phyloP scores from a whole-genome alignment of 2,113 vertebrate species.

The Fregata magnificens region DNA sequence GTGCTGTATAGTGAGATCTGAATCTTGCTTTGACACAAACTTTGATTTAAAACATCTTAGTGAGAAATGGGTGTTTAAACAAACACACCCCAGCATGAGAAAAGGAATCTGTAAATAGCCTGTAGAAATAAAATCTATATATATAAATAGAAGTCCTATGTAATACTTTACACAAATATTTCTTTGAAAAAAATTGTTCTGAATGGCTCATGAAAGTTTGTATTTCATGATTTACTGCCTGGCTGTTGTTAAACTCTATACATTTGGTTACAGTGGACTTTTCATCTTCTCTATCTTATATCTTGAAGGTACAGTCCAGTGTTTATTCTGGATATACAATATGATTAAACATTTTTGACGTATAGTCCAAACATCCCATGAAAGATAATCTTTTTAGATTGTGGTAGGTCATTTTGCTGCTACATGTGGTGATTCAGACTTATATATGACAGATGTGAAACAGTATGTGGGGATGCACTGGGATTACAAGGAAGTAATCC shows the following conservation, averaged over 20 bases:
- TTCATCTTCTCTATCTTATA: background rate
- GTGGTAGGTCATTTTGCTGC: background rate
- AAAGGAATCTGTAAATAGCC: background rate
- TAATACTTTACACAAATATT: background rate
- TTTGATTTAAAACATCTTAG: slow-evolving; percentile 5
- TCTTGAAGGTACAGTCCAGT: background rate
- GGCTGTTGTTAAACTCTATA: background rate
- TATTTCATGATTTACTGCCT: background rate
- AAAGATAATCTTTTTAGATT: background rate
- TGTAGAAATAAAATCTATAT: background rate
- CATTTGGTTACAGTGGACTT: background rate
- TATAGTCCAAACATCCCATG: background rate
- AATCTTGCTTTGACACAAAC: background rate
- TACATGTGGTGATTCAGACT: background rate
- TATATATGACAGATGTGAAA: background rate
- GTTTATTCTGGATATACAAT: background rate
- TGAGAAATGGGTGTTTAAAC: background rate
- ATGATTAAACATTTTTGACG: slow-evolving; percentile 6
- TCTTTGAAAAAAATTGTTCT: background rate
- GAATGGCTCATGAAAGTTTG: background rate
- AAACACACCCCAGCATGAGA: background rate
- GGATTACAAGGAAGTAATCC: background rate
- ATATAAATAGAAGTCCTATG: background rate
- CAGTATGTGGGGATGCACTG: background rate
- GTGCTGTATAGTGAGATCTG: background rate